Base-by-base conservation (phyloP, 1,140 invertebrate species). In the Scylla paramamosain region DNA sequence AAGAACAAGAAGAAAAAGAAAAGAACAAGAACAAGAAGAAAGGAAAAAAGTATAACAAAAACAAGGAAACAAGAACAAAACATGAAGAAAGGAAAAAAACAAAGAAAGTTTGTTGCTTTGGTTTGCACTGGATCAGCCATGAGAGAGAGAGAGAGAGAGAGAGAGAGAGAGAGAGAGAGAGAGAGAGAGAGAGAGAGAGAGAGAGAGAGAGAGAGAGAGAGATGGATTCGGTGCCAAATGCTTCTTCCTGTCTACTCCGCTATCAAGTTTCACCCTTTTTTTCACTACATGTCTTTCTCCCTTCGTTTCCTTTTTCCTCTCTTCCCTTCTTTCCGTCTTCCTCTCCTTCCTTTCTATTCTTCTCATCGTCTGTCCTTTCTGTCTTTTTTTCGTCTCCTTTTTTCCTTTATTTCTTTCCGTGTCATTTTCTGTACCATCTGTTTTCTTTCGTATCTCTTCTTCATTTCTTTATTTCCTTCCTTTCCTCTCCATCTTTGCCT, bases 101-200 rank as follows among this genome's bases (percentile, higher is more conserved):
- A 59, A 59, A 4, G 10, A 59, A 20, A 59, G 52, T 14, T 39
- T 39, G 39, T n/a, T n/a, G n/a, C n/a, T n/a, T n/a, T n/a, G n/a
- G n/a, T n/a, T n/a, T n/a, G n/a, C 32, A 86, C 10, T 10, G 10
- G n/a, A 0, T 29, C 3, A 10, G 32, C 28, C 28, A n/a, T 10
- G 86, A 0, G 10, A 67, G 59, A 67, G 59, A 67, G 59, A 67
- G 59, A 67, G 59, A 67, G 59, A 67, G 59, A 67, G 59, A 88
- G 86, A 88, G 86, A 88, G 86, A 88, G 86, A 88, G 86, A 88
- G 86, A 88, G 86, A 88, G 86, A 88, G 86, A 88, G n/a, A 88
- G 86, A 88, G 86, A 88, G 59, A 67, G 59, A 67, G 59, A 67
- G n/a, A n/a, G n/a, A n/a, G n/a, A n/a, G 67, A 88, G 87, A 88